A percentile compares a stretch with the other conserved stretches of the same genome.
Evolutionary conservation across 1,140 invertebrate genomes (phyloP).

Genomic region (Ips typographus): DNA sequence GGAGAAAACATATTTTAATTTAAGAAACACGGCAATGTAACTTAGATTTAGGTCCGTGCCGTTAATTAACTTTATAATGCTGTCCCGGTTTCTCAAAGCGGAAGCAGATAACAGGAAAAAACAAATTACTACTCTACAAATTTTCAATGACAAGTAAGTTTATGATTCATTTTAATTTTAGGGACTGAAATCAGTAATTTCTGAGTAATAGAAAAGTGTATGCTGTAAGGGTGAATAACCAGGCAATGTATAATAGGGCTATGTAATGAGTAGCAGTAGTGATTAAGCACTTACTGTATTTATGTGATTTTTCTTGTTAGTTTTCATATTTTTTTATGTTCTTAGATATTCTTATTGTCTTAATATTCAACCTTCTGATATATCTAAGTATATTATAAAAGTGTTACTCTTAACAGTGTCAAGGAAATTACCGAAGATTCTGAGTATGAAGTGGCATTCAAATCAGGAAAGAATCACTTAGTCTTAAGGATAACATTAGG

Average conservation of each 20-base stretch:
- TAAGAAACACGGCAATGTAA: no score
- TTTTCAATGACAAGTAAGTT: slow-evolving; percentile 63
- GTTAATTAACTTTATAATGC: no score
- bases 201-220: no score
- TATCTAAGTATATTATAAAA: background rate
- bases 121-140: slow-evolving; percentile 72
- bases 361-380: background rate
- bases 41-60: no score
- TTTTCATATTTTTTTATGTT: background rate
- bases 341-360: background rate
- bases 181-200: background rate
- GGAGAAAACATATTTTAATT: no score
- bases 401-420: slow-evolving; percentile 57
- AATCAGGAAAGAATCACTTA: slow-evolving; percentile 62
- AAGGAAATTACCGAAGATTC: slow-evolving; percentile 66
- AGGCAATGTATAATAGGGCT: no score
- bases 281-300: no score
- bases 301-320: background rate
- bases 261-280: no score
- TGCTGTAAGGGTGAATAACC: no score
- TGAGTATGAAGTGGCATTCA: slow-evolving; percentile 72
- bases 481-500: slow-evolving; percentile 64
- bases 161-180: slow-evolving; percentile 1
- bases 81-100: no score
- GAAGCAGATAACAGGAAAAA: slow-evolving; percentile 53